These are phyloP conservation scores for Brachypodius melanocephalos DNA, from an alignment of 2,113 vertebrate genomes.

Conservation along the genomic window DNA sequence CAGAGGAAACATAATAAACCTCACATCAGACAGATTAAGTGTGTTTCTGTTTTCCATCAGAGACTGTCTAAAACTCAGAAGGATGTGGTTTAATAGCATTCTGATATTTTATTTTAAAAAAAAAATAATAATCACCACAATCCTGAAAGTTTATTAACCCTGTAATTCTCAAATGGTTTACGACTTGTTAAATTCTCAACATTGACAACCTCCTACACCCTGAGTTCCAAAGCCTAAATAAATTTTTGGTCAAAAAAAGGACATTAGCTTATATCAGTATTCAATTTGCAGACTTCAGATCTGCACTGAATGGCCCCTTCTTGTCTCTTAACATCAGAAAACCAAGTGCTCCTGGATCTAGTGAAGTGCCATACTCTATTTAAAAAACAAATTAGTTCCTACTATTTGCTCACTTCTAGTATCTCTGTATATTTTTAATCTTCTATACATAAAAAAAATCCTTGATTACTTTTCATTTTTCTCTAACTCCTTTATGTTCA, in stretches of 20 bases:
- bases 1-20: background rate
- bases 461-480: background rate
- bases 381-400: background rate
- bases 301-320: background rate
- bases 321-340: background rate
- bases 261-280: background rate
- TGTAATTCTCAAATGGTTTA: background rate
- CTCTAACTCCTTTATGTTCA: background rate
- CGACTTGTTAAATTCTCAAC: background rate
- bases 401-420: background rate
- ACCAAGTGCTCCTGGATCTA: background rate
- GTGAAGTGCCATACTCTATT: background rate
- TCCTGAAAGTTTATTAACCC: background rate
- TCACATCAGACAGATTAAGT: background rate
- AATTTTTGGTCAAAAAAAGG: background rate
- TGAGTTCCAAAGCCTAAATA: background rate
- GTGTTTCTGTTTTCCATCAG: background rate
- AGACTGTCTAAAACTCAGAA: background rate
- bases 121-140: background rate
- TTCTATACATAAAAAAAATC: background rate
- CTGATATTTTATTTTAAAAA: background rate
- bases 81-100: background rate
- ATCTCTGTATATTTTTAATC: background rate
- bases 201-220: background rate
- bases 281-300: background rate